phyloP scores from a whole-genome alignment of 2,797 vertebrate species.

The Cygnus olor region DNA sequence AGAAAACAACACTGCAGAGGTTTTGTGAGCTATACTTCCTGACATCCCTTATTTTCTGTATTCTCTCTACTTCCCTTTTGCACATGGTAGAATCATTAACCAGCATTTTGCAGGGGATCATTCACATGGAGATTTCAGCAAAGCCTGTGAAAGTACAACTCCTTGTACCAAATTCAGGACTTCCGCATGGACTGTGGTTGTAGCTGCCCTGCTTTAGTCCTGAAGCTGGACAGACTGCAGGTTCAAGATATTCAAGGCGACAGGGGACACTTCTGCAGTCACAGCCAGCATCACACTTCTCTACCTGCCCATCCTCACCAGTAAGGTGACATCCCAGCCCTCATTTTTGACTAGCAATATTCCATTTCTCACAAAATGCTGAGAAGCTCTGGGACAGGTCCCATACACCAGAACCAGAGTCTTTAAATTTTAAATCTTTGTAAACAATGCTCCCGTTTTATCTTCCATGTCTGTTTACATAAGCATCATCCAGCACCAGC shows the following conservation, averaged over 20 bases:
- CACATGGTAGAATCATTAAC: background rate
- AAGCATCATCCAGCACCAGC: background rate
- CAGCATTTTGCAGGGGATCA: background rate
- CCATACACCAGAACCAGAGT: background rate
- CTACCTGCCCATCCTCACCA: background rate
- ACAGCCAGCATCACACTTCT: background rate
- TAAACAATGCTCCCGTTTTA: background rate
- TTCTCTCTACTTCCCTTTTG: background rate
- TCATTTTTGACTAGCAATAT: background rate
- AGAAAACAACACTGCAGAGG: background rate
- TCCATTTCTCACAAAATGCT: background rate
- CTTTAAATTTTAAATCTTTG: background rate
- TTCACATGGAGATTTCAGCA: background rate
- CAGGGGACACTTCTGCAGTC: background rate
- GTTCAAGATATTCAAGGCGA: background rate
- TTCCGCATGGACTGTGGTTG: background rate
- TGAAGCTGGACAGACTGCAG: background rate
- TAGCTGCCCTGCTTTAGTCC: background rate
- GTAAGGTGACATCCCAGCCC: background rate
- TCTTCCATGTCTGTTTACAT: background rate
- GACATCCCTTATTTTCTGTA: slow-evolving; percentile 3
- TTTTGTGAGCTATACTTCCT: background rate
- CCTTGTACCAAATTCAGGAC: background rate
- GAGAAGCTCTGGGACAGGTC: background rate
- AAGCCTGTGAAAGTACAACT: background rate